Base-by-base conservation (phyloP, 2,797 vertebrate genomes). In the Sciaenops ocellatus region DNA sequence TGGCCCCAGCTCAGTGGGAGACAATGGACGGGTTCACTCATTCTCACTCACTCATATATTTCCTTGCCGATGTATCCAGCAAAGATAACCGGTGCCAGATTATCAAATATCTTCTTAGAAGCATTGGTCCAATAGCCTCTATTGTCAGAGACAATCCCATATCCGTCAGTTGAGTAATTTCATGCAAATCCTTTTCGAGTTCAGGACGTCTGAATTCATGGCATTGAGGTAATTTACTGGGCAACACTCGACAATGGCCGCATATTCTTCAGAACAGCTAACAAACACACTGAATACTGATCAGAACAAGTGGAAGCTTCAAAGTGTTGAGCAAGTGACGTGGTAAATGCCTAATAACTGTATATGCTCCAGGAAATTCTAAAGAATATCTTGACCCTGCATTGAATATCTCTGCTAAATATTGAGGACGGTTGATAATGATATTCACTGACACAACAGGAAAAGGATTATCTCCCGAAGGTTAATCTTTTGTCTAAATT, bases 151-250 rank as follows among this genome's bases (percentile, higher is more conserved):
- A 82, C 83, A 84, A 87, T 85, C 79, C 83, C 1, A 41, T 55
- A 65, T 76, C 68, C 44, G 24, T 67, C 72, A 34, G 69, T 82
- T 44, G 61, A 88, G 79, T 91, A 89, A 93, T 94, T 90, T 84
- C 55, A 93, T 93, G 90, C 81, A 89, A 91, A 93, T 90, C 89
- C 64, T 65, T 82, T 68, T 83, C 42, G 80, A 93, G 80, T 93
- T 86, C 78, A 81, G 64, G 41, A 82, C 15, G 54, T 87, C 63
- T 84, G 59, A 82, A 85, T 82, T 85, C 65, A 66, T 63, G 60
- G 71, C 65, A 67, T 72, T 65, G 81, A 85, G 78, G 79, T 88
- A 85, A 90, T 92, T 86, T 70, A 73, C 79, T 20, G 54, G 73
- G 72, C 57, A 73, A 57, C 76, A 63, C 79, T 92, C 17, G 10